Percentiles rank a stretch among this genome's conserved stretches.
Evolutionary conservation across 2,113 vertebrate species (phyloP).

Genomic region (Psophia crepitans): DNA sequence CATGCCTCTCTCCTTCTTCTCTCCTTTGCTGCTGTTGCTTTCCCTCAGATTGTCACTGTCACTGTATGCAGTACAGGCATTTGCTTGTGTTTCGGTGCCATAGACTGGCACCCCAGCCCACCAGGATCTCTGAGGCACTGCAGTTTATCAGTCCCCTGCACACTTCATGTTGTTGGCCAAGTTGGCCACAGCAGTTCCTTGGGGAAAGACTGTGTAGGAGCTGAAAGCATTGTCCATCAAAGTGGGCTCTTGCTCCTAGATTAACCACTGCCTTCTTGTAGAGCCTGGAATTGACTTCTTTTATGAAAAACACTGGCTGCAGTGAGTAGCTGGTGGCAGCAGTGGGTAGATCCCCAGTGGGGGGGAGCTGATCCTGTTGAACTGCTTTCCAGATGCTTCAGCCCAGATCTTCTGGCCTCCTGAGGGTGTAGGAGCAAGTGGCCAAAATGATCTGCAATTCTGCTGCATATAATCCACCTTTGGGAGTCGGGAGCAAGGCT

Average conservation of each 20-base stretch:
- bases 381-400: background rate
- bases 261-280: background rate
- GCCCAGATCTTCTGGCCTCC: background rate
- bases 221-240: background rate
- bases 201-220: background rate
- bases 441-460: background rate
- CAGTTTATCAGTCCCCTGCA: background rate
- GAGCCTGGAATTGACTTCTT: background rate
- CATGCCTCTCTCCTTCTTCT: background rate
- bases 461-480: background rate
- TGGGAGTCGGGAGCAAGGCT: background rate
- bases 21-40: background rate
- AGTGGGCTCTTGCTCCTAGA: background rate
- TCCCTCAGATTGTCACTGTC: background rate
- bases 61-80: accelerated
- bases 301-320: background rate
- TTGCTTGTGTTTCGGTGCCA: background rate
- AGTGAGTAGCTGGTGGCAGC: background rate
- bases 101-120: background rate
- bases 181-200: background rate
- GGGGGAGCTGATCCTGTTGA: background rate
- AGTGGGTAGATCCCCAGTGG: background rate
- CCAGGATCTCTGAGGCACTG: background rate
- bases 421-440: background rate
- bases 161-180: background rate